phyloP scores from a whole-genome alignment of 2,888 invertebrate genomes.

The Tetragnatha montana region DNA sequence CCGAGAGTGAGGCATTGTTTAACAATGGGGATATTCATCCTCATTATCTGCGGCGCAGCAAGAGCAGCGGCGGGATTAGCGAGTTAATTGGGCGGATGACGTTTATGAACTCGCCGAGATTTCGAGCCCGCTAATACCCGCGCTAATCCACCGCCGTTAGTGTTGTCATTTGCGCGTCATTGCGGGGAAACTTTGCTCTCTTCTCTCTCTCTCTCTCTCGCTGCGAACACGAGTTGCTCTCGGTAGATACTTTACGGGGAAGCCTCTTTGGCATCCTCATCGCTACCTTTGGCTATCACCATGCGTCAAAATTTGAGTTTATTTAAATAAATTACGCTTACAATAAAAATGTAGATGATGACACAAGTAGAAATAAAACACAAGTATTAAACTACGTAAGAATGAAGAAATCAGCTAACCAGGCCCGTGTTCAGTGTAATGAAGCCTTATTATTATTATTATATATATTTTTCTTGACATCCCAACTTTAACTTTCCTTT shows the following conservation, averaged over 20 bases:
- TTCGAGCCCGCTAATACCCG: constrained; percentile 54
- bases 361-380: too few species aligned
- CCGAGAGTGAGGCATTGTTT: background rate
- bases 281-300: background rate
- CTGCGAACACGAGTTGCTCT: constrained; percentile 37
- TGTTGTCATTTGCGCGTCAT: constrained; percentile 42
- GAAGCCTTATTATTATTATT: too few species aligned
- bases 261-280: background rate
- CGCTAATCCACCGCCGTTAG: constrained; percentile 64
- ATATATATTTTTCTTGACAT: too few species aligned
- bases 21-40: constrained; percentile 27
- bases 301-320: background rate
- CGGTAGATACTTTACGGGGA: background rate
- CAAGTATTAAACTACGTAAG: too few species aligned
- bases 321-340: too few species aligned
- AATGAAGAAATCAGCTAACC: too few species aligned
- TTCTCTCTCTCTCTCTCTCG: constrained; percentile 26
- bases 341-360: too few species aligned
- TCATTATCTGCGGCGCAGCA: constrained; percentile 12
- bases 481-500: too few species aligned
- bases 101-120: constrained; percentile 62
- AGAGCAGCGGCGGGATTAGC: constrained; percentile 40
- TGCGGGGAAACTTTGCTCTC: constrained; percentile 30
- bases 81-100: constrained; percentile 67
- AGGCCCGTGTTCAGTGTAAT: too few species aligned